A percentile compares a stretch with the other conserved stretches of the same genome.
phyloP scores from a whole-genome alignment of 2,113 vertebrate genomes.

The Sminthopsis crassicaudata region DNA sequence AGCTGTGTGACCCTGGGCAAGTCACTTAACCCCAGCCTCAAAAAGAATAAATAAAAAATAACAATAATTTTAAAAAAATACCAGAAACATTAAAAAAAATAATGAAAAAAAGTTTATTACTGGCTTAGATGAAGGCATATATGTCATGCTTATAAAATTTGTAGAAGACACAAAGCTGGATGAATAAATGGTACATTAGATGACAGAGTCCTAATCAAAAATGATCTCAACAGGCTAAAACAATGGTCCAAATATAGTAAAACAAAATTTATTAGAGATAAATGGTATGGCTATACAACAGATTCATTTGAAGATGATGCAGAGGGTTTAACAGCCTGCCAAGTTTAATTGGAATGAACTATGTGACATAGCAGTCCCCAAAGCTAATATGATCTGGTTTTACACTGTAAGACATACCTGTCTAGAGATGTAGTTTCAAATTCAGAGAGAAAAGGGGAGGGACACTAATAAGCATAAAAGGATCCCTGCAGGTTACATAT shows the following conservation, averaged over 20 bases:
- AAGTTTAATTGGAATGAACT: background rate
- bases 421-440: background rate
- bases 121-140: background rate
- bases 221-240: background rate
- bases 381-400: background rate
- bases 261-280: background rate
- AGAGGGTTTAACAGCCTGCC: background rate
- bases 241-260: background rate
- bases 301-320: background rate
- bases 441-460: background rate
- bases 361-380: background rate
- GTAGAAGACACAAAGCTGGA: background rate
- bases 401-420: background rate
- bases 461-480: background rate
- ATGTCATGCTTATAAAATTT: background rate
- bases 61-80: too few species aligned
- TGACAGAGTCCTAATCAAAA: background rate
- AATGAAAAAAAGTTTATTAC: background rate
- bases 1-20: too few species aligned
- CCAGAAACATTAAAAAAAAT: too few species aligned
- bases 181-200: background rate
- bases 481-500: background rate
- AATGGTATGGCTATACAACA: background rate
- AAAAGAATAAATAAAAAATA: too few species aligned
- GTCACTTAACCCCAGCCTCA: too few species aligned